Percentiles rank a stretch among this genome's conserved stretches.
phyloP scores from a whole-genome alignment of 2,888 invertebrate genomes.

The Zele albiditarsus region DNA sequence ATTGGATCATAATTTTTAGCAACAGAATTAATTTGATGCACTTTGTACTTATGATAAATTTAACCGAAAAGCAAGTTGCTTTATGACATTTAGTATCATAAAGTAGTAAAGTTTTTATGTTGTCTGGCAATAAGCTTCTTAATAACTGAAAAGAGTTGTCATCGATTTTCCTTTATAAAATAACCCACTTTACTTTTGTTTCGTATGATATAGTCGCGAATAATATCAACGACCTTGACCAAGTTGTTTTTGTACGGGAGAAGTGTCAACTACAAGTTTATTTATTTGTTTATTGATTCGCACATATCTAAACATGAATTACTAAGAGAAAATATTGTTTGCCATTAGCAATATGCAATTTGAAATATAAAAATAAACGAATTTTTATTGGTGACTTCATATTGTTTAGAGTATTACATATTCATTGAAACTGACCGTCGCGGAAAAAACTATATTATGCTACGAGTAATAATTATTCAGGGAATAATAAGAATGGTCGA shows the following conservation, averaged over 20 bases:
- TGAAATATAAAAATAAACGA: too few species aligned
- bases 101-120: neutral
- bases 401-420: too few species aligned
- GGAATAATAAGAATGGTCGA: too few species aligned
- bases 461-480: too few species aligned
- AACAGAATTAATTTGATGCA: neutral
- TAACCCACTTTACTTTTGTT: neutral
- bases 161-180: neutral
- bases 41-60: neutral
- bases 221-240: constrained; percentile 3
- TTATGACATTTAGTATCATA: neutral
- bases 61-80: neutral
- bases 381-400: too few species aligned
- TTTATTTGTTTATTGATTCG: neutral
- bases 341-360: neutral
- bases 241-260: neutral
- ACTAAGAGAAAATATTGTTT: neutral
- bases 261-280: neutral
- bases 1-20: neutral
- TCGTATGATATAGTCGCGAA: neutral
- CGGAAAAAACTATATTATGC: too few species aligned
- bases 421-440: too few species aligned
- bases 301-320: neutral
- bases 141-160: neutral
- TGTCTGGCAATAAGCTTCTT: neutral